Evolutionary conservation across 2,888 invertebrate genomes (phyloP).

Genomic region (Parascotia fuliginaria): DNA sequence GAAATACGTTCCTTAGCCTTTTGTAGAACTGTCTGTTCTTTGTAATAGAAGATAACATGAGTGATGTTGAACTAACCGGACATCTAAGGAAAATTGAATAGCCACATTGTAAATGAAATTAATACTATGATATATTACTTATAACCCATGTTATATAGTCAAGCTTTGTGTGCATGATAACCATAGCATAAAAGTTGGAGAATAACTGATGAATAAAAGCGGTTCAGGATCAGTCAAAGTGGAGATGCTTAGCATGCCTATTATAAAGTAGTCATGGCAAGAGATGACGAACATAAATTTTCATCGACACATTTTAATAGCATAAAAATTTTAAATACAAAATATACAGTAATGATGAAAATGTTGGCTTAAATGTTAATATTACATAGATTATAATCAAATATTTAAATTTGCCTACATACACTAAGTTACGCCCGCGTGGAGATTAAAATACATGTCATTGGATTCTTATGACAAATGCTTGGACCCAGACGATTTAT

Average conservation of each 20-base stretch:
- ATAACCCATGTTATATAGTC: not conserved
- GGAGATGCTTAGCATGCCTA: too few relatives aligned
- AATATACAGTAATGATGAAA: slow-evolving; percentile 10
- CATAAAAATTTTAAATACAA: slow-evolving; percentile 10
- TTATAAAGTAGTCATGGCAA: too few relatives aligned
- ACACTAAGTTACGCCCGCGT: slow-evolving; percentile 45
- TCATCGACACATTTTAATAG: not conserved
- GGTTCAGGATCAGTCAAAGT: too few relatives aligned
- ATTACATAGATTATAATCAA: slow-evolving; percentile 72
- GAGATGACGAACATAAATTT: not conserved
- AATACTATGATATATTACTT: not conserved
- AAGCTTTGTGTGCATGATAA: not conserved
- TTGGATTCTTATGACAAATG: slow-evolving; percentile 67
- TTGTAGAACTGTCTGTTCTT: slow-evolving; percentile 29
- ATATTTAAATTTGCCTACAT: slow-evolving; percentile 71
- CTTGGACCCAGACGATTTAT: slow-evolving; percentile 62
- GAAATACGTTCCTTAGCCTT: slow-evolving; percentile 33
- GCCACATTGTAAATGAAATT: not conserved
- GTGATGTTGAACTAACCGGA: slow-evolving; percentile 12
- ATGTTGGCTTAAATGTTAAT: slow-evolving; percentile 53
- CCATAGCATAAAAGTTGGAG: too few relatives aligned
- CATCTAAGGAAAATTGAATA: not conserved
- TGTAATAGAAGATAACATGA: slow-evolving; percentile 17
- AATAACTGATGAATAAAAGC: too few relatives aligned
- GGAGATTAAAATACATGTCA: slow-evolving; percentile 47